Percentiles rank a stretch among this genome's conserved stretches.
These are phyloP conservation scores for Coenonympha arcania DNA, from an alignment of 2,888 invertebrate genomes.

Conservation along the genomic window DNA sequence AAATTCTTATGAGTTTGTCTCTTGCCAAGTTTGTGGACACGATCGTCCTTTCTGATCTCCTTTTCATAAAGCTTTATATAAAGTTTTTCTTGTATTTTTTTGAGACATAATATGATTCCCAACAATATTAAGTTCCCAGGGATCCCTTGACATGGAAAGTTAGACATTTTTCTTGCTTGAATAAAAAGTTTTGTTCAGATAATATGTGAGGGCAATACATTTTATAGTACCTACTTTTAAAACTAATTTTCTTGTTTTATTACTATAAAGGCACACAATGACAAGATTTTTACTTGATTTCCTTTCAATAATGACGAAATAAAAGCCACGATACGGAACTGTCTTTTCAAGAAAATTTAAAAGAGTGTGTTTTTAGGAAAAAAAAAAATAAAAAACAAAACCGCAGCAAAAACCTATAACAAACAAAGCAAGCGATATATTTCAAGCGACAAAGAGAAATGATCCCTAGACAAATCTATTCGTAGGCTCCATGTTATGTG, in stretches of 20 bases:
- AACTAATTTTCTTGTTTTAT: not conserved
- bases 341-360: too few relatives aligned
- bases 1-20: conserved; percentile 35
- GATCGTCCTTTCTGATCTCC: conserved; percentile 48
- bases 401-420: not conserved
- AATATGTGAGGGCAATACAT: not conserved
- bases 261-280: not conserved
- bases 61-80: conserved; percentile 35
- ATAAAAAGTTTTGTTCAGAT: not conserved
- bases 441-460: not conserved
- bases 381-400: too few relatives aligned
- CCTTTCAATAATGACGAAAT: not conserved
- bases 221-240: not conserved
- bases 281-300: not conserved
- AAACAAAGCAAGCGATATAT: not conserved
- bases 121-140: conserved; percentile 21
- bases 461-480: conserved; percentile 2
- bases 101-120: conserved; percentile 30
- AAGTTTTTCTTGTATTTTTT: conserved; percentile 45
- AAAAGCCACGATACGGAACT: too few relatives aligned
- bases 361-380: too few relatives aligned
- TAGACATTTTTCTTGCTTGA: conserved; percentile 5
- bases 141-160: conserved; percentile 6
- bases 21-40: conserved; percentile 35
- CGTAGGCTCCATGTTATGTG: not conserved